These are phyloP conservation scores for Acridotheres tristis DNA, from an alignment of 2,797 vertebrate genomes.

Conservation along the genomic window DNA sequence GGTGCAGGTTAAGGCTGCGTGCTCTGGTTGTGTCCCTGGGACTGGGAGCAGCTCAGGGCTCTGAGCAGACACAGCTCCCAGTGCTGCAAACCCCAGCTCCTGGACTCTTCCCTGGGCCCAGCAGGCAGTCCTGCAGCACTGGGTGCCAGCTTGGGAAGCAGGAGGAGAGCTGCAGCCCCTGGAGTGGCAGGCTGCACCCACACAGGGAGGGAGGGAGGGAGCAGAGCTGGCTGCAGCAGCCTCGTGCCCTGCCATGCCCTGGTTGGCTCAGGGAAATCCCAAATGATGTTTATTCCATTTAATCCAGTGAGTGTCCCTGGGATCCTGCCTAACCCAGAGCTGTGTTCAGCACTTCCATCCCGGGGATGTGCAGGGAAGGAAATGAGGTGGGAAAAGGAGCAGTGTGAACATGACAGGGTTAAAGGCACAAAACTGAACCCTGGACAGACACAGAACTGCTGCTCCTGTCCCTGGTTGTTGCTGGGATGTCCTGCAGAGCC, in stretches of 20 bases:
- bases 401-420: neutral
- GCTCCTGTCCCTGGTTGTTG: accelerated
- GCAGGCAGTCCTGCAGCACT: too few species aligned
- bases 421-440: neutral
- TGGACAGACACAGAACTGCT: neutral
- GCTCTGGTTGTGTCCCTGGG: too few species aligned
- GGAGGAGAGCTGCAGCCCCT: too few species aligned
- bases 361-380: neutral
- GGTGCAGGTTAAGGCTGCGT: too few species aligned
- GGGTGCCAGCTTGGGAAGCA: neutral
- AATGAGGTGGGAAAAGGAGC: neutral
- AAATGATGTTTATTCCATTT: too few species aligned
- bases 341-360: neutral
- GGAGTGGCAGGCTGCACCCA: neutral
- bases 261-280: neutral
- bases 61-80: neutral
- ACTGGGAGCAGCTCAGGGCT: too few species aligned
- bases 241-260: neutral
- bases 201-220: too few species aligned
- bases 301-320: neutral
- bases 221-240: neutral
- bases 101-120: neutral
- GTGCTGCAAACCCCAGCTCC: neutral
- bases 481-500: neutral
- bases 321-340: neutral